Evolutionary conservation across 2,113 vertebrate genomes (phyloP).

Genomic region (Gnathonemus echidnorhynchus): DNA sequence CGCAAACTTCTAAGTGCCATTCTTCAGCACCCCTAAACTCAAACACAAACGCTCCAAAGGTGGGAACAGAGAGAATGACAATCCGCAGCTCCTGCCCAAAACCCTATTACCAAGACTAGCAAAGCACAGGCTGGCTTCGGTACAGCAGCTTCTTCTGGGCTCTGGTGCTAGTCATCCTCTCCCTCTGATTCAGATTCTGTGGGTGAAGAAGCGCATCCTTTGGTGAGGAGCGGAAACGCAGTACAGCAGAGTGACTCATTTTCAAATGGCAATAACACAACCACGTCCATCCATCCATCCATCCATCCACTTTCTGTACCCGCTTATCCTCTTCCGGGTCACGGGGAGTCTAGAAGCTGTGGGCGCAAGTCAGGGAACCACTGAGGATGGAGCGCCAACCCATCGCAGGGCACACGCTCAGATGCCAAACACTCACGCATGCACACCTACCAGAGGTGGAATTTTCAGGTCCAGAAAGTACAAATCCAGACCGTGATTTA

Average conservation of each 20-base stretch:
- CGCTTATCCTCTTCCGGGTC: background rate
- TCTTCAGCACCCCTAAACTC: constrained; percentile 50
- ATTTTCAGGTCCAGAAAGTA: no score
- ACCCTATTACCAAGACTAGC: constrained; percentile 33
- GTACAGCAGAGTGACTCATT: constrained; percentile 4
- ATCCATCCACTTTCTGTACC: background rate
- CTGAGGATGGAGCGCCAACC: background rate
- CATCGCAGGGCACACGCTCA: background rate
- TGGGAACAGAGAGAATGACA: constrained; percentile 48
- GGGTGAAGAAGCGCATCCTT: constrained; percentile 29
- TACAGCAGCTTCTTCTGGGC: background rate
- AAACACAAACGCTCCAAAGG: constrained; percentile 54
- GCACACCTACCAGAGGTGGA: background rate
- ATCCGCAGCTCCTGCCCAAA: constrained; percentile 50
- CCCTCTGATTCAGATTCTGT: constrained; percentile 83
- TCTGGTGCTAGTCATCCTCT: constrained; percentile 65
- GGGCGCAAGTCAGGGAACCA: background rate
- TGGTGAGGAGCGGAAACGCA: background rate
- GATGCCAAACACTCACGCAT: background rate
- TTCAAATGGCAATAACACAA: background rate
- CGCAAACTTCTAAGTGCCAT: constrained; percentile 44
- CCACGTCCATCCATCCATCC: background rate
- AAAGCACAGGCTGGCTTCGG: constrained; percentile 7
- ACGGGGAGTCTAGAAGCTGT: background rate
- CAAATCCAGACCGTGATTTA: no score